phyloP scores from a whole-genome alignment of 2,888 invertebrate genomes.

The Coremacera marginata region DNA sequence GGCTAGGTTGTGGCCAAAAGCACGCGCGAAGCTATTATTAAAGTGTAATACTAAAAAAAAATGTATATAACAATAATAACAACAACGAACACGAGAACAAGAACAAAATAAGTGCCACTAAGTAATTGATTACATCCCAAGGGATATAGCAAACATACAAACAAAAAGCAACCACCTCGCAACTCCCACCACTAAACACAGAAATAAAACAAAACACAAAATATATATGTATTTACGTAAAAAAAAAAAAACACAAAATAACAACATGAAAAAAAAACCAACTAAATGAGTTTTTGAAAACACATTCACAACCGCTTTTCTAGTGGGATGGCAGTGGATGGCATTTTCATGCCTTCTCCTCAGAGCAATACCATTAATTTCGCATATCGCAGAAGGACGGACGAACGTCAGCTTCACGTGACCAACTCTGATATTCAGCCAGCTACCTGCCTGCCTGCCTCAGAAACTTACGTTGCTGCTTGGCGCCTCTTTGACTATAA shows the following conservation, averaged over 20 bases:
- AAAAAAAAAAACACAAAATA: neutral
- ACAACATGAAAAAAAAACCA: neutral
- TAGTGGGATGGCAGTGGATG: neutral
- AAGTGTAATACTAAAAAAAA: constrained; percentile 59
- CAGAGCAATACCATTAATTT: neutral
- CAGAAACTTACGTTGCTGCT: neutral
- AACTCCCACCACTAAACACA: neutral
- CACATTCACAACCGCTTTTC: constrained; percentile 18
- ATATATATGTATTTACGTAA: neutral
- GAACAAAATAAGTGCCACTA: constrained; percentile 57
- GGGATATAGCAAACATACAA: constrained; percentile 51
- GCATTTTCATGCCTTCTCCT: neutral
- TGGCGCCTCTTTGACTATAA: constrained; percentile 56
- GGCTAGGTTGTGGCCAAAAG: constrained; percentile 42
- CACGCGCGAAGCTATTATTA: constrained; percentile 58
- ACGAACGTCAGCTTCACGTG: neutral
- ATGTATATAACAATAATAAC: neutral
- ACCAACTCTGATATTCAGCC: neutral
- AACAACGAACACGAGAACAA: constrained; percentile 15
- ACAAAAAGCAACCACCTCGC: neutral
- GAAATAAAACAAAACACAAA: neutral
- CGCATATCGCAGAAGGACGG: neutral
- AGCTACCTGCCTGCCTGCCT: neutral
- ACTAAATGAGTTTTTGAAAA: constrained; percentile 31
- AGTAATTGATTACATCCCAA: constrained; percentile 69